Evolutionary conservation across 2,888 invertebrate species (phyloP), one percentile per base, ranked within the genome.

Genomic region (Drosophila maculinotata): DNA sequence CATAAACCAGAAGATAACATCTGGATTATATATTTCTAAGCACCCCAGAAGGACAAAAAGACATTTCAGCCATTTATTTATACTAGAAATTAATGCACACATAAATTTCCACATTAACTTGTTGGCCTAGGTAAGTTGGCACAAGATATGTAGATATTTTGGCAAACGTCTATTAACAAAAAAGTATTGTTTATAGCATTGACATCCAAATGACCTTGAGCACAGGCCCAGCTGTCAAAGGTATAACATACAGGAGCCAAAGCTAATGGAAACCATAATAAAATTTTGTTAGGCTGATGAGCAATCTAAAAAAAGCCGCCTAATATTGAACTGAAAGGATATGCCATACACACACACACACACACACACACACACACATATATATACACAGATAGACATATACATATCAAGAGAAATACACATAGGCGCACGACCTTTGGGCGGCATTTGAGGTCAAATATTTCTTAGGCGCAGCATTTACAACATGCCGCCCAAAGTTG

Each of bases 141-240:
- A 26, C 7, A 35, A 12, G n/a, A n/a, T n/a, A n/a, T n/a, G n/a
- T 20, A 38, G 23, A 3, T 20, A 9, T 28, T 49, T 42, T 35
- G 33, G 38, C 10, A 26, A 70, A 36, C 12, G 14, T 54, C 14
- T 47, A 23, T 12, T 58, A 56, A 41, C 8, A 35, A 49, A n/a
- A 35, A 69, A 53, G 8, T 58, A 68, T 68, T 79, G 74, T 85
- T 78, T 82, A 79, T 74, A 59, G 41, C 48, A 33, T 33, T 80
- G 89, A 81, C 88, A 87, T 88, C 69, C 69, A 89, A 82, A 73
- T 71, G 83, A 88, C 88, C 87, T 88, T 88, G 20, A 44, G 28
- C 25, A 42, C 60, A 47, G 35, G 12, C 44, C 44, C 56, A 44
- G 62, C 47, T 69, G 71, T 9, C 62, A 36, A 41, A 41, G 41